Evolutionary conservation across 2,797 vertebrate genomes (phyloP), one percentile per base, ranked within the genome.

Genomic region (Pangasius sanitwongsei): DNA sequence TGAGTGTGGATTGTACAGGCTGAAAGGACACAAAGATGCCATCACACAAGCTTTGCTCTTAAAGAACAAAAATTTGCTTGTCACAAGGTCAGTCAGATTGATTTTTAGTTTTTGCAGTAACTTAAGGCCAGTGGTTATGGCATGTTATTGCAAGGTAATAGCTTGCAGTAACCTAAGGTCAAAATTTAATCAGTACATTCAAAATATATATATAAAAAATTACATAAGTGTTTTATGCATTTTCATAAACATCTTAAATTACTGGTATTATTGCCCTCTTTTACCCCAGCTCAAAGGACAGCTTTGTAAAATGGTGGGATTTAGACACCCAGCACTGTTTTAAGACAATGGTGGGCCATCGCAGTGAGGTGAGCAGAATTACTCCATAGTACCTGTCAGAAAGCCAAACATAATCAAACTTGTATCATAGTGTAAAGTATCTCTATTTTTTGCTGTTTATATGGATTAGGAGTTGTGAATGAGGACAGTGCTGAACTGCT

Each of bases 301-400:
- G 96, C 0, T 92, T 98, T 94, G 97, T 99, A 91, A 99, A 99
- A 93, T 99, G 98, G 98, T 99, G 99, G 99, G 98, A 99, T 90
- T 94, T 99, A 92, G 98, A 98, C 91, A 99, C 97, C 0, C 99
- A 99, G 91, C 99, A 99, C 93, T 99, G 98, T 95, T 99, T 99
- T 94, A 98, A 97, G 95, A 99, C 98, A 34, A 95, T 99, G 94
- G 96, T 98, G 93, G 98, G 98, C 90, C 99, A 99, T 91, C 97
- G 97, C 89, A 97, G 97, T 28, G 98, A 99, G 98, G 99, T 99
- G 94, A 93, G 92, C 6, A 41, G 0, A n/a, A 8, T 44, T 48
- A 23, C 28, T 86, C 11, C 25, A 11, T n/a, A 9, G 28, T 20
- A 28, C 25, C 0, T 50, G n/a, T 78, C n/a, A 12, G 11, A n/a